Conservation (phyloP, 2,888 invertebrate genomes). For the Augiades crinisus region DNA sequence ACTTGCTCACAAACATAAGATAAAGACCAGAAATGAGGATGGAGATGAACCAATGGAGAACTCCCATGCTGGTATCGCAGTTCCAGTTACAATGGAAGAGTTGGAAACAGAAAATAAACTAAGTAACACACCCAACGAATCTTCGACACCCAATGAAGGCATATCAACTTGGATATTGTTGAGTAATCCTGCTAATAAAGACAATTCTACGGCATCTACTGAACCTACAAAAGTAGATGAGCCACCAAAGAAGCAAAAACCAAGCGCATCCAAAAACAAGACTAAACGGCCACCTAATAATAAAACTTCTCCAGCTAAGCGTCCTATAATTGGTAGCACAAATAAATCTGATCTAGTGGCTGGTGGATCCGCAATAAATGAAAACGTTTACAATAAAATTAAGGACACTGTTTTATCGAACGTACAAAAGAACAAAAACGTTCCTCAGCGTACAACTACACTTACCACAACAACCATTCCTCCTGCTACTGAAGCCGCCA, state of each 20-base stretch:
- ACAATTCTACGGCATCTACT: slow-evolving; percentile 53
- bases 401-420: slow-evolving; percentile 82
- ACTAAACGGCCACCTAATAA: slow-evolving; percentile 62
- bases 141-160: slow-evolving; percentile 83
- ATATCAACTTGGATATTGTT: slow-evolving; percentile 90
- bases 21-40: slow-evolving; percentile 65
- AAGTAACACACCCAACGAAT: slow-evolving; percentile 44
- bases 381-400: slow-evolving; percentile 80
- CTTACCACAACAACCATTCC: slow-evolving; percentile 44
- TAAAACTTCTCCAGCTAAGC: slow-evolving; percentile 52
- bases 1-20: slow-evolving; percentile 61
- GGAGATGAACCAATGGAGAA: slow-evolving; percentile 63
- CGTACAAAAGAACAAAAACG: slow-evolving; percentile 74
- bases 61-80: slow-evolving; percentile 84
- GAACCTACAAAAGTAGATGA: slow-evolving; percentile 64
- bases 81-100: slow-evolving; percentile 84
- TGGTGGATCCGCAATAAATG: slow-evolving; percentile 71
- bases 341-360: slow-evolving; percentile 74
- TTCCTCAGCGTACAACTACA: slow-evolving; percentile 46
- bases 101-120: slow-evolving; percentile 79
- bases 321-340: slow-evolving; percentile 67
- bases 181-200: slow-evolving; percentile 70
- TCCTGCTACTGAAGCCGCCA: slow-evolving; percentile 44
- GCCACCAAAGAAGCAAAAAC: slow-evolving; percentile 56
- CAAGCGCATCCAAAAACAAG: slow-evolving; percentile 54